Percentiles rank a stretch among this genome's conserved stretches.
These are phyloP conservation scores for Pangasius djambal DNA, from an alignment of 2,797 vertebrate genomes.

Conservation along the genomic window DNA sequence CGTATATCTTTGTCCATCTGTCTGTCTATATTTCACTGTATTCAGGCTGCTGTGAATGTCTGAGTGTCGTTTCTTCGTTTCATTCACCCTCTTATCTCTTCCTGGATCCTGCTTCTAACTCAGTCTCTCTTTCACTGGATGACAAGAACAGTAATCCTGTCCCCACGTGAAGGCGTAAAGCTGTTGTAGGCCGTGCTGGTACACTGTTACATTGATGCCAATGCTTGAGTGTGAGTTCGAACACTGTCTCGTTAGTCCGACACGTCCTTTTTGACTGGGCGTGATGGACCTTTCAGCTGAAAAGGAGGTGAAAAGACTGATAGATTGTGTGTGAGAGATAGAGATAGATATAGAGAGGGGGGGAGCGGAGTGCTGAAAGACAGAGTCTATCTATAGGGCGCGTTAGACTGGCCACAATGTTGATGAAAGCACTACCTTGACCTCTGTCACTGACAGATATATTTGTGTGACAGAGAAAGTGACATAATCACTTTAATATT, in stretches of 20 bases:
- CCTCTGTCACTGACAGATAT: conserved; percentile 62
- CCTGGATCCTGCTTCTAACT: neutral
- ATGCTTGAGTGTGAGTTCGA: neutral
- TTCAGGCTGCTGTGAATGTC: neutral
- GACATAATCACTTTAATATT: conserved; percentile 2
- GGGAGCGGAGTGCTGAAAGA: conserved; percentile 54
- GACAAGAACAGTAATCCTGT: neutral
- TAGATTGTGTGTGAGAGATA: neutral
- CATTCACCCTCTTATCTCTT: neutral
- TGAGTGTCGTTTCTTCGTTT: neutral
- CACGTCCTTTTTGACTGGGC: neutral
- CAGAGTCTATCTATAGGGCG: conserved; percentile 70
- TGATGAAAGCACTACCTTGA: conserved; percentile 69
- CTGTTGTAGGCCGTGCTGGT: neutral
- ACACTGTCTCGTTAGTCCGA: neutral
- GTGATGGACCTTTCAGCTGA: neutral
- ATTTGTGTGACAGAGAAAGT: neutral
- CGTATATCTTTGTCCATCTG: neutral
- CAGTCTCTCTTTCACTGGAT: neutral
- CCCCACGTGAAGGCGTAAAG: neutral
- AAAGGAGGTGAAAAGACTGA: too few species aligned
- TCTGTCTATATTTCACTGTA: neutral
- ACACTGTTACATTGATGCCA: neutral
- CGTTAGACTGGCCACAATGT: conserved; percentile 63
- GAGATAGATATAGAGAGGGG: neutral